Evolutionary conservation across 2,797 vertebrate species (phyloP), one percentile per base, ranked within the genome.

Genomic region (Gorsachius magnificus): DNA sequence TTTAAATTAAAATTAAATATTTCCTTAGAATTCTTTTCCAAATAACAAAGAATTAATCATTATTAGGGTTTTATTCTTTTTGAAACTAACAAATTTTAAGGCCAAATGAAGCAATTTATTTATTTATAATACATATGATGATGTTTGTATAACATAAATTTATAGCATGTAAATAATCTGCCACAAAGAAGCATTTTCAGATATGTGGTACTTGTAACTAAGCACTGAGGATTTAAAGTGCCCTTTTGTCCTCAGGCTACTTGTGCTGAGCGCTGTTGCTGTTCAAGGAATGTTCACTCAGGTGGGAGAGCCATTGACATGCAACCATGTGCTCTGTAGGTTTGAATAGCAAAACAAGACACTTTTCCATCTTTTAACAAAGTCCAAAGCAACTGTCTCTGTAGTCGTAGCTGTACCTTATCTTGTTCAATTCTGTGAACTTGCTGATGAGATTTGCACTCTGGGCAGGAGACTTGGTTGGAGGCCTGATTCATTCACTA

Each of bases 21-120:
- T 94, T 87, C 33, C 18, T 71, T 69, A 82, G 11, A 80, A 70
- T 83, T 83, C 56, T 74, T 94, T 95, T 90, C 38, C 33, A 63
- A 77, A 90, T 90, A 15, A 56, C 21, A 89, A 72, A 75, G 41
- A 60, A 80, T 66, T 74, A 88, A 64, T 71, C 1, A 76, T 79
- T 86, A 33, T 53, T 53, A 18, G 18, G 13, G 6, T 1, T 76
- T 88, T 58, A 53, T 81, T 70, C 36, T 25, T 83, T 91, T 50
- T 63, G 63, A 87, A 93, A 71, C 7, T 4, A 68, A 80, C 5
- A 46, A 33, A n/a, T 75, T 78, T 78, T 80, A 35, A 69, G 80
- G 36, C 1, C 18, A 86, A 82, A 65, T 38, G 20, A 86, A 76
- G 35, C 21, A 83, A 64, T 16, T 50, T 17, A n/a, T 51, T 71